phyloP scores from a whole-genome alignment of 1,140 invertebrate genomes.

The Ceratitis capitata region DNA sequence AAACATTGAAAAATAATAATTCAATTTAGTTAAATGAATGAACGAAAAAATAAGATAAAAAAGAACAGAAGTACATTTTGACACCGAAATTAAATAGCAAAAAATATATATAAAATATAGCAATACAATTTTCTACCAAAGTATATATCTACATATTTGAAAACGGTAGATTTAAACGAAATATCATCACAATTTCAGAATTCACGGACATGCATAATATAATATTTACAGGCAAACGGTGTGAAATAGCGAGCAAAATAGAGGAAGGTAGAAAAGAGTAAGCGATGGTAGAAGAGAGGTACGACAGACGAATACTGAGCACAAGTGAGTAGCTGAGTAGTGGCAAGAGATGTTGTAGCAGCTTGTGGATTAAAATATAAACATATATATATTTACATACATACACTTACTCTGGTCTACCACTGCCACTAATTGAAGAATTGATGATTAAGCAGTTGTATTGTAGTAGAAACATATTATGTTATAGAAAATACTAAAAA shows the following conservation, averaged over 20 bases:
- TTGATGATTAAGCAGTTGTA: constrained; percentile 20
- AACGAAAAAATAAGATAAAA: not conserved
- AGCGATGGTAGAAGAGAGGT: not conserved
- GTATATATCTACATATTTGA: not conserved
- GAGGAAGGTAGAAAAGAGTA: not conserved
- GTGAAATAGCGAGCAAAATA: not conserved
- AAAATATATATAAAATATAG: constrained; percentile 21
- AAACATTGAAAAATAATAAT: not conserved
- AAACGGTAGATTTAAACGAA: constrained; percentile 17
- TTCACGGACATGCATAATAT: not conserved
- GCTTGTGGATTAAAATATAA: not conserved
- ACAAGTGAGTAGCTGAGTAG: not conserved
- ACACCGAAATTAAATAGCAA: constrained; percentile 38
- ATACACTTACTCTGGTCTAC: constrained; percentile 27
- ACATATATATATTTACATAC: not conserved
- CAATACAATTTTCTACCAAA: constrained; percentile 17
- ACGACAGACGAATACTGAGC: not conserved
- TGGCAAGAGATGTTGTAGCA: not conserved
- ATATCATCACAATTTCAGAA: not conserved
- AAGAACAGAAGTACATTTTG: not conserved
- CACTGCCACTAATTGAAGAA: constrained; percentile 36
- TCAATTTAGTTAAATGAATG: constrained; percentile 30
- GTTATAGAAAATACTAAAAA: not conserved
- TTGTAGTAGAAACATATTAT: constrained; percentile 2
- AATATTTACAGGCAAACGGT: not conserved